Base-by-base conservation (phyloP, 2,113 vertebrate genomes). In the Platysternon megacephalum region DNA sequence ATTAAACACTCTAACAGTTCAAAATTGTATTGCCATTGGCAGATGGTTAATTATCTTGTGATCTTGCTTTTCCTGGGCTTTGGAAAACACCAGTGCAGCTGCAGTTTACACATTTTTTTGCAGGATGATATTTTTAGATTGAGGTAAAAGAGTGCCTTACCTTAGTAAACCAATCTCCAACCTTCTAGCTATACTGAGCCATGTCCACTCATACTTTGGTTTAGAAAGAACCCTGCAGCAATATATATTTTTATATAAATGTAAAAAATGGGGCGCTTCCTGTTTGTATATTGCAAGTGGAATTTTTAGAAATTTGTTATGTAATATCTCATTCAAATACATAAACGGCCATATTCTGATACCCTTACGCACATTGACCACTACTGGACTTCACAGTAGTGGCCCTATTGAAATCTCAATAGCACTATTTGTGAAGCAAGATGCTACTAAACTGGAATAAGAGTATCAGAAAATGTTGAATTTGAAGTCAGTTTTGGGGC, bases 31-130 rank as follows among this genome's bases (percentile, higher is more conserved):
- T 83, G 91, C 39, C 39, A n/a, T 49, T 80, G 79, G 55, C 86
- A 88, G 58, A 51, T 72, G 94, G 97, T 95, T 96, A 22, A 91
- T 96, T 95, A 95, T 92, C 90, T 96, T 96, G 65, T 72, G 65
- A 96, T 96, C 92, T 1, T 84, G 16, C 48, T 82, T 11, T 80
- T 95, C 83, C 94, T 91, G 87, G 85, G 90, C 14, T 17, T 88
- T 82, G 88, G 80, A 86, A 95, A 88, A 93, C 91, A 82, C 72
- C 92, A 65, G 89, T 72, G 52, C 5, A 26, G 39, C 92, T 92
- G n/a, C 39, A 65, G 39, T 88, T 95, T 82, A 39, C 76, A 19
- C 5, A 80, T 88, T 90, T 92, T 93, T 89, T 55, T 95, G 90
- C 83, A 56, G 39, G 39, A 91, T 86, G 5, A 68, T 92, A 51